Evolutionary conservation across 2,888 invertebrate genomes (phyloP).

Genomic region (Noctua fimbriata): DNA sequence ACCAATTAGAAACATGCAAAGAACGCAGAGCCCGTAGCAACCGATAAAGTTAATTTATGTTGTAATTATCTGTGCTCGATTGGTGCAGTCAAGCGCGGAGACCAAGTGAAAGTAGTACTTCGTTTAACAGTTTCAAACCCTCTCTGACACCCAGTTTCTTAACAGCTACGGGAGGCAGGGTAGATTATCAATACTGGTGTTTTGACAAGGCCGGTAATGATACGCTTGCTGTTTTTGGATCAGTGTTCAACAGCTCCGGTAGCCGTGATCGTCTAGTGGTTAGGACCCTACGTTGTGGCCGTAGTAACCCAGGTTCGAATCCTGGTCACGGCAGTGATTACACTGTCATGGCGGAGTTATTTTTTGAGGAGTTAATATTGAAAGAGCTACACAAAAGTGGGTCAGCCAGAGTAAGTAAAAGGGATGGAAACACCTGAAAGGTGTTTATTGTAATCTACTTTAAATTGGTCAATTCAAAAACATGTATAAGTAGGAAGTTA

Average conservation of each 20-base stretch:
- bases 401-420: neutral
- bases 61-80: constrained; percentile 67
- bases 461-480: too few species aligned
- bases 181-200: constrained; percentile 15
- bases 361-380: neutral
- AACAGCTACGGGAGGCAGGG: constrained; percentile 28
- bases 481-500: too few species aligned
- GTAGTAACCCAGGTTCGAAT: constrained; percentile 93
- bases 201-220: neutral
- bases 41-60: constrained; percentile 67
- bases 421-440: neutral
- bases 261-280: constrained; percentile 87
- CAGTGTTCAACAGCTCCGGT: constrained; percentile 77
- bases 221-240: constrained; percentile 66
- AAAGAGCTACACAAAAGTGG: neutral
- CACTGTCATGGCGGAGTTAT: constrained; percentile 57
- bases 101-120: constrained; percentile 51
- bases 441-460: too few species aligned
- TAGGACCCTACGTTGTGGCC: constrained; percentile 91
- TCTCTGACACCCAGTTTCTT: constrained; percentile 20
- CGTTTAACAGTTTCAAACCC: neutral
- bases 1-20: constrained; percentile 61
- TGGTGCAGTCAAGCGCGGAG: constrained; percentile 61
- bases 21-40: constrained; percentile 53
- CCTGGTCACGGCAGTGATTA: constrained; percentile 92